Evolutionary conservation across 2,113 vertebrate genomes (phyloP).

Genomic region (Mirounga angustirostris): DNA sequence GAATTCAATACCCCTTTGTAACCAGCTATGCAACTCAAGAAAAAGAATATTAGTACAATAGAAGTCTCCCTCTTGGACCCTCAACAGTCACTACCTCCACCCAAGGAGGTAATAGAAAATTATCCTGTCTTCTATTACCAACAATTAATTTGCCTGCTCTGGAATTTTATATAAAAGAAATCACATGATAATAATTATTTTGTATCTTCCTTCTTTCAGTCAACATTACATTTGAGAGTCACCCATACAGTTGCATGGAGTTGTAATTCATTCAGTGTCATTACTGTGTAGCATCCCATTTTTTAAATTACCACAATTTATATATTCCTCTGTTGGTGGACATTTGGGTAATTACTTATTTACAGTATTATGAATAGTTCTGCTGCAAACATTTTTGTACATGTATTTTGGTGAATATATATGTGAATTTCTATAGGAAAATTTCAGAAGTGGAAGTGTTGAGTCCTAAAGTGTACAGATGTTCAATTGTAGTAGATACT

Average conservation of each 20-base stretch:
- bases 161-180: conserved; percentile 13
- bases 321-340: conserved; percentile 5
- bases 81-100: not conserved
- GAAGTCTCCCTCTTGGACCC: not conserved
- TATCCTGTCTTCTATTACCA: not conserved
- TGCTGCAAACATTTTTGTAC: not conserved
- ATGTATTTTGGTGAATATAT: not conserved
- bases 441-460: not conserved
- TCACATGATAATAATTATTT: not conserved
- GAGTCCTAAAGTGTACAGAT: not conserved
- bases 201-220: not conserved
- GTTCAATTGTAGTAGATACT: not conserved
- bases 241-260: not conserved
- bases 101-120: not conserved
- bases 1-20: not conserved
- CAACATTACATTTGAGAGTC: not conserved
- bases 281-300: not conserved
- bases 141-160: not conserved
- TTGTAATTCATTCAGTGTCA: conserved; percentile 11
- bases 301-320: not conserved
- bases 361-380: not conserved
- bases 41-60: not conserved
- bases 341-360: conserved; percentile 25
- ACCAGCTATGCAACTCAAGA: not conserved
- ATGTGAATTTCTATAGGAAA: not conserved